A percentile compares a stretch with the other conserved stretches of the same genome.
Evolutionary conservation across 2,797 vertebrate species (phyloP).

Genomic region (Sarcoramphus papa): DNA sequence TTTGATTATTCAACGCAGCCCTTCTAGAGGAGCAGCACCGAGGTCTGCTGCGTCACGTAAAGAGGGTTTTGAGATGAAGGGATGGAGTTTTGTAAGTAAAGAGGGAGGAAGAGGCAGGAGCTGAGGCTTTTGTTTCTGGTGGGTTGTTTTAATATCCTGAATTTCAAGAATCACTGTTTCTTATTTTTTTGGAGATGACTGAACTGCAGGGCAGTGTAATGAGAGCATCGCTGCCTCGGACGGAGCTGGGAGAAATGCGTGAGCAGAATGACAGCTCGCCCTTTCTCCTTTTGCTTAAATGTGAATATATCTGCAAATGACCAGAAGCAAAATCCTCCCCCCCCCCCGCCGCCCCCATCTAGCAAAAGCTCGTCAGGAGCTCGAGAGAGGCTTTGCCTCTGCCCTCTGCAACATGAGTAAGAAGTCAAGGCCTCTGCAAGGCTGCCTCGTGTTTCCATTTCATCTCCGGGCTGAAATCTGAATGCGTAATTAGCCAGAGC

Average conservation of each 20-base stretch:
- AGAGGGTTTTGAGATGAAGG: neutral
- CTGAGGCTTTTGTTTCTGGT: neutral
- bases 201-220: neutral
- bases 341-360: neutral
- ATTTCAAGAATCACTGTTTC: neutral
- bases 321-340: neutral
- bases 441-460: neutral
- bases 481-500: neutral
- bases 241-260: neutral
- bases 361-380: neutral
- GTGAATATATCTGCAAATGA: neutral
- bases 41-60: neutral
- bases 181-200: neutral
- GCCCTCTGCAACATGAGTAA: neutral
- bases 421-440: neutral
- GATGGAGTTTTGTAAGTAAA: neutral
- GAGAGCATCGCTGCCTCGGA: neutral
- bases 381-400: neutral
- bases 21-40: neutral
- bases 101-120: neutral
- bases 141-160: neutral
- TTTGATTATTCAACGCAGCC: neutral
- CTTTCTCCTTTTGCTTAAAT: neutral
- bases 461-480: neutral
- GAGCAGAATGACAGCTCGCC: neutral